Base-by-base conservation (phyloP, 2,113 vertebrate species). In the Forbesichthys papilliferus region DNA sequence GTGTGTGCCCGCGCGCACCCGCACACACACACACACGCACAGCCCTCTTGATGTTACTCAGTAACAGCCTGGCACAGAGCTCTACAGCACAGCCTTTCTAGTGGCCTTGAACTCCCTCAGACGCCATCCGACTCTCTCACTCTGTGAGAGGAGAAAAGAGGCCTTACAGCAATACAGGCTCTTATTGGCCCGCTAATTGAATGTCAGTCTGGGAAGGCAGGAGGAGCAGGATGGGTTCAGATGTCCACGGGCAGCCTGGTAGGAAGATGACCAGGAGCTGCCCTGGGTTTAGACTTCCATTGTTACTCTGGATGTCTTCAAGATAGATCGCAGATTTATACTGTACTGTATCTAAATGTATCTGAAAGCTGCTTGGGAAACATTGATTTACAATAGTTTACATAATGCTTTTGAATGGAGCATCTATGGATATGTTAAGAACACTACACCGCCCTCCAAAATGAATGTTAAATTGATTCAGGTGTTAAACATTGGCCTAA, bases 101-200 rank as follows among this genome's bases (percentile, higher is more conserved):
- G 14, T 66, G 7, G 57, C 61, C 48, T 75, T 74, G 60, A 75
- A 73, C 73, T 53, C 66, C 53, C 61, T 69, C 11, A 12, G 74
- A 59, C 62, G 57, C 66, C 53, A 54, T 72, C 68, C 75, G 60
- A 14, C 51, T 69, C 18, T 61, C 63, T 80, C 54, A 52, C 62
- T 61, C 36, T 73, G 71, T 42, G 7, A 42, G 36, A 42, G 70
- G 47, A 52, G 33, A 66, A 76, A 77, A 78, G 62, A 80, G 56
- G 85, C 85, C 89, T 92, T 90, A 93, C 86, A 91, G 77, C 86
- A 89, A 86, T 84, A 87, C 83, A 92, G 86, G 69, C 76, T 89
- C 89, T 93, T 94, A 94, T 93, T 94, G 86, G 86, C 81, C 92
- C 88, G 88, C 92, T 96, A 94, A 95, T 96, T 92, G 93, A 95